Percentiles rank a stretch among this genome's conserved stretches.
phyloP scores from a whole-genome alignment of 2,888 invertebrate species.

The Mechanitis mazaeus region DNA sequence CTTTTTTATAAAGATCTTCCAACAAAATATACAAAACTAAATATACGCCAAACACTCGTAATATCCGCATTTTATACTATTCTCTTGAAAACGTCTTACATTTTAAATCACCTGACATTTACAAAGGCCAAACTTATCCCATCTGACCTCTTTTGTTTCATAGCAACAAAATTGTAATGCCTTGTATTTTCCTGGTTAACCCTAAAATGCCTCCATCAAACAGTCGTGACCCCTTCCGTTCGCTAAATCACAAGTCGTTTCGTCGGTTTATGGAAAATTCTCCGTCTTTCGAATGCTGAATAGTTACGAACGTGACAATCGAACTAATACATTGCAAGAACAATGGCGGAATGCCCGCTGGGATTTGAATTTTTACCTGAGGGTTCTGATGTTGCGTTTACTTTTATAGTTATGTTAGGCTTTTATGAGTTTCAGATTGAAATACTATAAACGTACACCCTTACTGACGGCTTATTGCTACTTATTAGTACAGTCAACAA shows the following conservation, averaged over 20 bases:
- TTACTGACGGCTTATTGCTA: not conserved
- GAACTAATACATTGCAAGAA: conserved; percentile 25
- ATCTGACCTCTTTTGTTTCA: conserved; percentile 12
- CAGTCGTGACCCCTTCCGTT: conserved; percentile 49
- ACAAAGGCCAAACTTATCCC: conserved; percentile 2
- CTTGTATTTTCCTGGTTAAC: conserved; percentile 22
- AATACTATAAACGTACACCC: conserved; percentile 1
- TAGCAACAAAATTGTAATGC: conserved; percentile 16
- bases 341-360: conserved; percentile 14
- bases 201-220: conserved; percentile 28
- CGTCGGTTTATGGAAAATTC: conserved; percentile 43
- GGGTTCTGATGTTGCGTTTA: conserved; percentile 4
- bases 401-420: conserved; percentile 9
- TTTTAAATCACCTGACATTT: conserved; percentile 4
- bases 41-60: too few species aligned
- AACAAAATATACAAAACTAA: too few species aligned
- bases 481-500: not conserved
- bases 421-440: conserved; percentile 4
- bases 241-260: conserved; percentile 58
- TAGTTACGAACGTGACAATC: conserved; percentile 34
- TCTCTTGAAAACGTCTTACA: conserved; percentile 1
- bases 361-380: conserved; percentile 24
- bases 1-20: too few species aligned
- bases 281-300: conserved; percentile 37
- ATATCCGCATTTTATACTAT: not conserved